Percentiles rank a stretch among this genome's conserved stretches.
Evolutionary conservation across 2,797 vertebrate genomes (phyloP).

Genomic region (Pangasius djambal): DNA sequence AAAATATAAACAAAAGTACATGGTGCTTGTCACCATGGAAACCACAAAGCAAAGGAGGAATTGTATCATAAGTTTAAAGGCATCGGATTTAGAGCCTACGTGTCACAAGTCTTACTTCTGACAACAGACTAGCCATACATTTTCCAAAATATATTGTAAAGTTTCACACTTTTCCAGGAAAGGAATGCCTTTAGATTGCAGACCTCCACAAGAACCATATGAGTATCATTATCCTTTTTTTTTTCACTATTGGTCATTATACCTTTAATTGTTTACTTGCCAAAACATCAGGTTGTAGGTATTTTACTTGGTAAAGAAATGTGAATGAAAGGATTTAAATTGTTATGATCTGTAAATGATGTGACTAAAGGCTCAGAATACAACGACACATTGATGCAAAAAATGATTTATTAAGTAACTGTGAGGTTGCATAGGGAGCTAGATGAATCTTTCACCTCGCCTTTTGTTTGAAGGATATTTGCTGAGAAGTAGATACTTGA

Average conservation of each 20-base stretch:
- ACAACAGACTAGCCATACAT: neutral
- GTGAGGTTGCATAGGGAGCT: too few species aligned
- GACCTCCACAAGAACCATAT: neutral
- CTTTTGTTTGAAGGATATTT: neutral
- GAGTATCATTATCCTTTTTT: neutral
- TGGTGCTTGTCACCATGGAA: neutral
- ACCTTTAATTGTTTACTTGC: neutral
- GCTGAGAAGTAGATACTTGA: neutral
- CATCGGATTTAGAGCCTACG: neutral
- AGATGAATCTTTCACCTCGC: neutral
- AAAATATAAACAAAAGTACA: neutral
- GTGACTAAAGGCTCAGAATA: neutral
- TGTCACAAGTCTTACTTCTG: neutral
- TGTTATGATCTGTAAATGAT: neutral
- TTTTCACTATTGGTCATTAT: neutral
- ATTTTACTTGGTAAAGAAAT: neutral
- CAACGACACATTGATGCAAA: neutral
- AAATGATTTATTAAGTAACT: neutral
- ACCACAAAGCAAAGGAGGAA: neutral
- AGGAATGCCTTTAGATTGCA: neutral
- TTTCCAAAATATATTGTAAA: neutral
- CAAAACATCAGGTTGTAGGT: neutral
- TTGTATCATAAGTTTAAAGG: neutral
- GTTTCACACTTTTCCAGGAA: neutral
- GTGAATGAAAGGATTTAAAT: neutral